Percentiles rank a stretch among this genome's conserved stretches.
phyloP scores from a whole-genome alignment of 2,888 invertebrate genomes.

The Nephrotoma guestfalica region DNA sequence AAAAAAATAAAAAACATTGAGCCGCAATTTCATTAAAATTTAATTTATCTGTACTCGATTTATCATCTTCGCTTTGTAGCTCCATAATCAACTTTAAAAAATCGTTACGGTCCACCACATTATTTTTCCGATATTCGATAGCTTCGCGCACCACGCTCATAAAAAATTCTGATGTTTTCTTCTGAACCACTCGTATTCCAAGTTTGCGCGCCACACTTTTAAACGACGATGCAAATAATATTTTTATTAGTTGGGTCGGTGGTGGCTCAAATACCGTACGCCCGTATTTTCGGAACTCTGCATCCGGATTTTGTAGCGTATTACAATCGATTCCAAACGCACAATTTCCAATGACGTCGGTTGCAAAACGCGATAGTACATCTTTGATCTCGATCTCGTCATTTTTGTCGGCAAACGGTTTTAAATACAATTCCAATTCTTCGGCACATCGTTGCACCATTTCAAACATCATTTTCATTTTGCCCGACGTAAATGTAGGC shows the following conservation, averaged over 20 bases:
- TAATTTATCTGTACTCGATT: background rate
- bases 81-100: background rate
- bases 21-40: background rate
- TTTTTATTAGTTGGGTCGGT: background rate
- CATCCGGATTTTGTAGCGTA: conserved; percentile 21
- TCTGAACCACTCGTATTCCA: background rate
- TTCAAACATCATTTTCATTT: conserved; percentile 34
- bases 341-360: conserved; percentile 30
- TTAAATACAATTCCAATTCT: conserved; percentile 14
- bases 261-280: conserved; percentile 8
- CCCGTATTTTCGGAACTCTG: conserved; percentile 18
- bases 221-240: conserved; percentile 13
- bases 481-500: conserved; percentile 35
- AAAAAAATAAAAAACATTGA: background rate
- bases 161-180: background rate
- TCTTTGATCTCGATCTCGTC: conserved; percentile 25
- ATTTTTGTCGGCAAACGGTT: conserved; percentile 11
- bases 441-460: conserved; percentile 21
- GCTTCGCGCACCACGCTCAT: background rate
- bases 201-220: conserved; percentile 13
- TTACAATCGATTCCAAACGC: conserved; percentile 29
- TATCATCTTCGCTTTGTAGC: conserved; percentile 17
- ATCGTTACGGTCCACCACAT: background rate
- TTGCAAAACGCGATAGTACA: conserved; percentile 26
- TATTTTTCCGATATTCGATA: background rate